Evolutionary conservation across 2,113 vertebrate species (phyloP), one percentile per base, ranked within the genome.

Genomic region (Passerina amoena): DNA sequence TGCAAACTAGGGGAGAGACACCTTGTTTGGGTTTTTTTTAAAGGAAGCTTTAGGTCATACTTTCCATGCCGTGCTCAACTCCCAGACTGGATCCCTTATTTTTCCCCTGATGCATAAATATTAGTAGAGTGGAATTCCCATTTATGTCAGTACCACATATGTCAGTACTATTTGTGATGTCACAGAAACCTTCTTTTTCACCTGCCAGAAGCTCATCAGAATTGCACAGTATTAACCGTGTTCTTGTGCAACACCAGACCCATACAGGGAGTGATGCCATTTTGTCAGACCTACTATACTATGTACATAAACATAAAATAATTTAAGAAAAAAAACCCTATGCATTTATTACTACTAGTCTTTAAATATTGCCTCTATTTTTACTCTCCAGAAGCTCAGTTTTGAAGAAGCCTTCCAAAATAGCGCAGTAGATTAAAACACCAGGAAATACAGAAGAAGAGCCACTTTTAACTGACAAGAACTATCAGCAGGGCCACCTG

Each of bases 301-400:
- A 12, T 14, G 15, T 38, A 38, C 14, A 31, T 38, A 65, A 91
- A 38, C 4, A 69, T 84, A 23, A 82, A 75, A 89, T 9, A 20
- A 68, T 63, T 83, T 59, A 9, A 60, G 35, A 51, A 68, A 68
- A 66, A 68, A 82, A 57, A 0, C 19, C 4, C 45, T 30, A 17
- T 0, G 0, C 38, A 45, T 53, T 75, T 82, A 33, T 73, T 60
- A 66, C 31, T 9, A 1, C 45, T 84, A 54, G 7, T 33, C 30
- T 76, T 77, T 59, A 57, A 93, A 45, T 59, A 60, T 27, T 86
- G 14, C 33, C 27, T 56, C 33, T 35, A 3, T 56, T 93, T 88
- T 92, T 60, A 83, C 63, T 1, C 11, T 6, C 6, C 0, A 1
- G 60, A 77, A 90, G 24, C 24, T 78, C 42, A 80, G 16, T 28